Evolutionary conservation across 2,113 vertebrate species (phyloP).

Genomic region (Irena cyanogastra): DNA sequence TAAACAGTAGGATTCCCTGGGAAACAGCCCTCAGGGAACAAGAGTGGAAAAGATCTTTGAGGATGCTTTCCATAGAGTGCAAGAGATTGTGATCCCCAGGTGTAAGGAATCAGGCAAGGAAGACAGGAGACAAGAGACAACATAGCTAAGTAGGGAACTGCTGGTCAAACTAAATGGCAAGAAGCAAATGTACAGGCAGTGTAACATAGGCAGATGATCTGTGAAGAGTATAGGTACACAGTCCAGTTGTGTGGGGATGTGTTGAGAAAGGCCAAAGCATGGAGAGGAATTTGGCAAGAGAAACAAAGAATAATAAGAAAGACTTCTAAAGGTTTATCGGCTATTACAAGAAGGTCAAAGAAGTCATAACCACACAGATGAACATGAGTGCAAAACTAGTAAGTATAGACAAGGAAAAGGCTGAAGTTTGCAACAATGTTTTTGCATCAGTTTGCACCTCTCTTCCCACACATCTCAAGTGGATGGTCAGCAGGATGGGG

Average conservation of each 20-base stretch:
- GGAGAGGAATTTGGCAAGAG: neutral
- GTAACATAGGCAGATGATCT: neutral
- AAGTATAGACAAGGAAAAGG: neutral
- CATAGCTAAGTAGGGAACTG: neutral
- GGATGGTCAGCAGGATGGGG: neutral
- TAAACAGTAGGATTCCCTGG: neutral
- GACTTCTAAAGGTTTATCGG: neutral
- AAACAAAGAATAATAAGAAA: neutral
- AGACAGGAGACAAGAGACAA: neutral
- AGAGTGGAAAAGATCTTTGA: neutral
- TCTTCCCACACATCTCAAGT: neutral
- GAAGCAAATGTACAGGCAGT: neutral
- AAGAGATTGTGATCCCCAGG: neutral
- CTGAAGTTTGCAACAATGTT: neutral
- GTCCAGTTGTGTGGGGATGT: neutral
- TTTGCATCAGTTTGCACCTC: neutral
- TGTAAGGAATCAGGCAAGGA: neutral
- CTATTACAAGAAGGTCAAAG: neutral
- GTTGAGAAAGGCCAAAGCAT: neutral
- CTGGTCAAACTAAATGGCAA: neutral
- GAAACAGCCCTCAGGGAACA: neutral
- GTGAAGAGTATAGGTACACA: neutral
- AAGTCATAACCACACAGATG: neutral
- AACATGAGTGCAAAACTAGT: neutral
- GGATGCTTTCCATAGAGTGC: neutral